Evolutionary conservation across 23 tunicate species (phyloP), one percentile per base, ranked within the genome.

Genomic region (Halocynthia roretzi): DNA sequence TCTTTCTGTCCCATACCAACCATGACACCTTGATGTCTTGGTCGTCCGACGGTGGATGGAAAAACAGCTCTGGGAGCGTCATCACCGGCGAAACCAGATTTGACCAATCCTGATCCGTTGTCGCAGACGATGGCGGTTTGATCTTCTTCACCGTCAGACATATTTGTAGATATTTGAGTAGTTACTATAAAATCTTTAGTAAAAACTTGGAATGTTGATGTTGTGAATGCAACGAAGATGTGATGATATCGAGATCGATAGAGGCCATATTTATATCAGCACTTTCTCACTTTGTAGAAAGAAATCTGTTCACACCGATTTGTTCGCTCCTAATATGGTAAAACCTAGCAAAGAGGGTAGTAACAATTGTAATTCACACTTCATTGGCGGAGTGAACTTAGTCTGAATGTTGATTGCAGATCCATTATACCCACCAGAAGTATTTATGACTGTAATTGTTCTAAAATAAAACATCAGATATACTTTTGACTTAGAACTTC

Each of bases 21-120:
- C 96, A 89, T 89, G 23, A 89, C 96, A 21, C 96, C 96, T 85
- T 88, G 96, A 84, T 90, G 96, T 73, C 97, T 71, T 54, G 97
- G 97, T 71, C 97, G 69, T 64, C 97, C 97, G 40, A 91, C 97
- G 18, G 86, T 85, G 70, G 91, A 90, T 57, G 96, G 96, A 53
- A 88, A 88, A 18, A 88, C 95, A 53, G 95, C 95, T 68, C 95
- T 83, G 19, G 95, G 95, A 51, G 96, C 96, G 81, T 90, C 96
- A 71, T 90, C 96, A 55, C 96, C 96, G 20, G 96, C 96, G 60
- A 90, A 90, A 8, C 96, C 96, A 53, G 89, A 72, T 62, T 90
- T 90, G 0, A 80, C 85, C 80, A 90, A 70, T 80, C 96, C 96
- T 48, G 91, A 91, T 58, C 95, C 95, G 77, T 88, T 87, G 83